phyloP scores from a whole-genome alignment of 2,797 vertebrate species.

The Babyrousa celebensis region DNA sequence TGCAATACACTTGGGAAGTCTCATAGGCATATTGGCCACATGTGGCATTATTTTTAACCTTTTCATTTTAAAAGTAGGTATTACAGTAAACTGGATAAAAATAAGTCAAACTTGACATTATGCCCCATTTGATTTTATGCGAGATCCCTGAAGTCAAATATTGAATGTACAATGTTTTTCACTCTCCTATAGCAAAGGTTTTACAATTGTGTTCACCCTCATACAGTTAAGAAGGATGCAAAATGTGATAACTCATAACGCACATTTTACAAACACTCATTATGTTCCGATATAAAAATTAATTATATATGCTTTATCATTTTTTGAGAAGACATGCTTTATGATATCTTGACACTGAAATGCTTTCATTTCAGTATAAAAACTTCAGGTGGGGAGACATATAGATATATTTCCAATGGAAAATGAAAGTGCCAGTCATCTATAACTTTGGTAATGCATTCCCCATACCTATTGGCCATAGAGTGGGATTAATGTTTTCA shows the following conservation, averaged over 20 bases:
- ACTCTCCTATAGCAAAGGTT: background rate
- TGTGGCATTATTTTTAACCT: slow-evolving; percentile 29
- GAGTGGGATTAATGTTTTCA: background rate
- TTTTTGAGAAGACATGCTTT: slow-evolving; percentile 47
- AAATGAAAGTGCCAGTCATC: background rate
- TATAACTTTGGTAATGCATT: background rate
- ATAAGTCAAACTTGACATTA: background rate
- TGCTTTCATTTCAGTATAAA: slow-evolving; percentile 31
- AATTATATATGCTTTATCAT: background rate
- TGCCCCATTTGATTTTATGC: background rate
- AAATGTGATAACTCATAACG: slow-evolving; percentile 5
- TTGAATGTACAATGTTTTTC: background rate
- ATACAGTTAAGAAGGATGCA: background rate
- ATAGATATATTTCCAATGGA: background rate
- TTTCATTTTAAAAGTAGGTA: slow-evolving; percentile 48
- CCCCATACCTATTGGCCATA: background rate
- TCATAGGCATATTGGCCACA: background rate
- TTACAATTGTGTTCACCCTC: background rate
- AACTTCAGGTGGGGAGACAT: background rate
- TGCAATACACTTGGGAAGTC: background rate
- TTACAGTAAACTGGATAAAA: slow-evolving; percentile 4
- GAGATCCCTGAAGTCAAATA: slow-evolving; percentile 9
- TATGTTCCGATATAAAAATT: background rate
- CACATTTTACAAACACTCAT: background rate
- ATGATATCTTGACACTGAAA: background rate